Evolutionary conservation across 1,140 invertebrate species (phyloP).

Genomic region (Eubasilissa regina): DNA sequence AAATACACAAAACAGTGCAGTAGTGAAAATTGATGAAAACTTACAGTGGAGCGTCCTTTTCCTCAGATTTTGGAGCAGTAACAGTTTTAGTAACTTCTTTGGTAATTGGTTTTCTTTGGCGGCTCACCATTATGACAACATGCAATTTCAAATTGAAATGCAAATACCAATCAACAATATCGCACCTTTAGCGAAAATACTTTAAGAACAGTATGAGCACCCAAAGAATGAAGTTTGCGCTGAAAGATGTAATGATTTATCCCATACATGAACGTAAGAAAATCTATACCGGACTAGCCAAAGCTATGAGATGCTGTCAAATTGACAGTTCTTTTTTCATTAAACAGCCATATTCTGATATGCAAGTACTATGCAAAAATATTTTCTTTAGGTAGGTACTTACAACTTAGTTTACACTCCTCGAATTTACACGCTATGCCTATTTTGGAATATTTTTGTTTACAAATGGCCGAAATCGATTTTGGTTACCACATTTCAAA

Average conservation of each 20-base stretch:
- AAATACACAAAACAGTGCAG: neutral
- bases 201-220: too few species aligned
- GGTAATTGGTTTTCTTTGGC: slow-evolving; percentile 35
- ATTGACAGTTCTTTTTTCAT: neutral
- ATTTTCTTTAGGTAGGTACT: too few species aligned
- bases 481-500: slow-evolving; percentile 43
- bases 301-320: neutral
- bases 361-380: too few species aligned
- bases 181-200: too few species aligned
- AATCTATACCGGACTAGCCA: neutral
- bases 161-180: too few species aligned
- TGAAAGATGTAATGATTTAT: too few species aligned
- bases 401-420: neutral
- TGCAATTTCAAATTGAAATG: too few species aligned
- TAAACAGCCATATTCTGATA: neutral
- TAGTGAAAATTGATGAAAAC: neutral
- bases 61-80: neutral
- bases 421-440: slow-evolving; percentile 21
- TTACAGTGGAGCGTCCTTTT: slow-evolving; percentile 23
- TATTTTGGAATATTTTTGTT: slow-evolving; percentile 47
- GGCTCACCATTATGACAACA: slow-evolving; percentile 22
- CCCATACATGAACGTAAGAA: too few species aligned
- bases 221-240: too few species aligned
- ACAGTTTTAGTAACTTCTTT: slow-evolving; percentile 17
- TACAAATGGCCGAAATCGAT: slow-evolving; percentile 57